A percentile compares a stretch with the other conserved stretches of the same genome.
Conservation (phyloP, 1,140 invertebrate genomes). For the Caenorhabditis inopinata region DNA sequence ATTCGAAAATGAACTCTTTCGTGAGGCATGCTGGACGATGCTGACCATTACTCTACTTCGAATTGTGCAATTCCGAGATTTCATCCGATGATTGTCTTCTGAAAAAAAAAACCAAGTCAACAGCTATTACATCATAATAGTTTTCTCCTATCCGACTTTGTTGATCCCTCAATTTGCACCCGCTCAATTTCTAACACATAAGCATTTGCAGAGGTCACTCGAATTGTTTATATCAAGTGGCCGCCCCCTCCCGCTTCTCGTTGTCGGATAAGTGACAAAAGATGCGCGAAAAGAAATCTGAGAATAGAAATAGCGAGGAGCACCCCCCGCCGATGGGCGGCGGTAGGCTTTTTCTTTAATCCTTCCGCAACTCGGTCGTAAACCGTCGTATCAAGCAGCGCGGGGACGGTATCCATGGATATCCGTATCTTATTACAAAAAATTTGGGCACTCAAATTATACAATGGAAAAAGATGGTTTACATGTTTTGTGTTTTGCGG, state of each 20-base stretch:
- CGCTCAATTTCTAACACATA: too few species aligned
- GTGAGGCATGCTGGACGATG: too few species aligned
- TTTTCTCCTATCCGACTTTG: too few species aligned
- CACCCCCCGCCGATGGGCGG: too few species aligned
- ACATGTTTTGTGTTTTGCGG: slow-evolving; percentile 14
- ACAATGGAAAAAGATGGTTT: neutral
- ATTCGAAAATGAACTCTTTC: too few species aligned
- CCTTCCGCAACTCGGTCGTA: slow-evolving; percentile 12
- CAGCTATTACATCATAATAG: too few species aligned
- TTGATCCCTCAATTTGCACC: too few species aligned
- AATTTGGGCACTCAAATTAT: slow-evolving; percentile 3
- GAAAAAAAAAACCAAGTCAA: too few species aligned
- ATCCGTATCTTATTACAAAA: slow-evolving; percentile 21
- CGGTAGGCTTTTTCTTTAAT: slow-evolving; percentile 16
- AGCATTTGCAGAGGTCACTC: neutral
- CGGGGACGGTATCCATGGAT: neutral
- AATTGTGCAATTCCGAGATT: too few species aligned
- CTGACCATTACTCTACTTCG: too few species aligned
- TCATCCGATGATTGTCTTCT: too few species aligned
- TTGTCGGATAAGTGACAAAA: slow-evolving; percentile 15
- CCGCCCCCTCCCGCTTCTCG: too few species aligned
- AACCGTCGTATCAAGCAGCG: neutral
- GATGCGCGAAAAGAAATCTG: slow-evolving; percentile 28
- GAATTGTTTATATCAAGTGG: slow-evolving; percentile 14
- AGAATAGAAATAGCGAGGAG: neutral